Evolutionary conservation across 2,888 invertebrate genomes (phyloP).

Genomic region (Steinernema scapterisci): DNA sequence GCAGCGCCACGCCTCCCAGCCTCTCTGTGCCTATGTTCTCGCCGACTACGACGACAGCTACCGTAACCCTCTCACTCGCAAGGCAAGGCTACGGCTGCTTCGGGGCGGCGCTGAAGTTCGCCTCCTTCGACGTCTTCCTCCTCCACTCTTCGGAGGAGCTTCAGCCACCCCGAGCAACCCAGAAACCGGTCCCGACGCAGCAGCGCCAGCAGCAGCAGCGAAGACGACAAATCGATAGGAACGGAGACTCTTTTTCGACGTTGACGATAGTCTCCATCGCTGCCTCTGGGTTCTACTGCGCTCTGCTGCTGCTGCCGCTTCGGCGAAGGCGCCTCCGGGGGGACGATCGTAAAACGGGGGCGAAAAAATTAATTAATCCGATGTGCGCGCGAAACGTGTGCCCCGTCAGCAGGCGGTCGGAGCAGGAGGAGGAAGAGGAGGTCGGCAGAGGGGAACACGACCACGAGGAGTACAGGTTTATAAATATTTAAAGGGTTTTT

Average conservation of each 20-base stretch:
- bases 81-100: not conserved
- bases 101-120: not conserved
- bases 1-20: no score
- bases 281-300: no score
- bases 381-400: conserved; percentile 18
- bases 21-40: not conserved
- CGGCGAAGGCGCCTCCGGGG: conserved; percentile 26
- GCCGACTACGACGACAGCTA: not conserved
- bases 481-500: conserved; percentile 25
- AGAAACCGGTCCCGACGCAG: conserved; percentile 22
- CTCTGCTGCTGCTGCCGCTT: no score
- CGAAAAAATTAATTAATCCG: conserved; percentile 33
- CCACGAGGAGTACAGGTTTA: conserved; percentile 11
- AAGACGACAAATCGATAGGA: conserved; percentile 19
- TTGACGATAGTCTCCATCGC: no score
- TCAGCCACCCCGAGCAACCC: not conserved
- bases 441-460: no score
- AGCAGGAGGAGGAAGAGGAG: not conserved
- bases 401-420: not conserved
- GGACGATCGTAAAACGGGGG: conserved; percentile 31
- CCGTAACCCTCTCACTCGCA: not conserved
- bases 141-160: not conserved
- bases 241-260: conserved; percentile 21
- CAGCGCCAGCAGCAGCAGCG: not conserved
- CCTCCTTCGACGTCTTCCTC: not conserved